Base-by-base conservation (phyloP, 2,888 invertebrate species). In the Corbicula japonica region DNA sequence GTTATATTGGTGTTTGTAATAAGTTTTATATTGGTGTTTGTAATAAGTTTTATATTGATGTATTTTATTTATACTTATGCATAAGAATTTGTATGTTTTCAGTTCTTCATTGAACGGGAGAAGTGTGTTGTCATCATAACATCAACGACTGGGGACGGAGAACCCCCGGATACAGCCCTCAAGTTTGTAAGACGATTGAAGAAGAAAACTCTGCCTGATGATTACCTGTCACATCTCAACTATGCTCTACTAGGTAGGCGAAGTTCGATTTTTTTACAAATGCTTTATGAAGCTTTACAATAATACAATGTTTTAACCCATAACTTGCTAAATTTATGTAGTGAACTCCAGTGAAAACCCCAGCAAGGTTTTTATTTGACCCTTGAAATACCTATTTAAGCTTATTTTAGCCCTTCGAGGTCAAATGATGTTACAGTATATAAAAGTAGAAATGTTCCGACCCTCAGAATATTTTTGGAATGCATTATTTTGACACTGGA, bases 141-240 rank as follows among this genome's bases (percentile, higher is more conserved):
- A 1, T 95, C 95, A 0, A 95, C 95, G 0, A 95, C 95, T 6
- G 95, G 95, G 4, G 95, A 95, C 86, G 95, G 95, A 32, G 95
- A 95, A 58, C 94, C 95, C 6, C 95, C 95, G 1, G 95, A 95
- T 44, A 95, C 94, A 62, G 94, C 94, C 3, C 88, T 88, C 15
- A 94, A 94, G 84, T 95, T 95, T 88, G 93, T 93, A 83, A 89
- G 94, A 61, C 88, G 94, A 80, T 87, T 95, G 32, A 92, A 92
- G 77, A 93, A 93, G 80, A 93, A 92, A 73, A 92, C 92, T 1
- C 83, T 94, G 32, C 85, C 91, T 1, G 66, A 84, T 0, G 89
- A 92, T 63, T 90, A 92, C 66, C 88, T 95, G 26, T 79, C 89
- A n/a, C 88, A 93, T 62, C 79, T 95, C 8, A 89, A 91, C 46